Conservation (phyloP, 2,888 invertebrate species). For the Alsophila aescularia region DNA sequence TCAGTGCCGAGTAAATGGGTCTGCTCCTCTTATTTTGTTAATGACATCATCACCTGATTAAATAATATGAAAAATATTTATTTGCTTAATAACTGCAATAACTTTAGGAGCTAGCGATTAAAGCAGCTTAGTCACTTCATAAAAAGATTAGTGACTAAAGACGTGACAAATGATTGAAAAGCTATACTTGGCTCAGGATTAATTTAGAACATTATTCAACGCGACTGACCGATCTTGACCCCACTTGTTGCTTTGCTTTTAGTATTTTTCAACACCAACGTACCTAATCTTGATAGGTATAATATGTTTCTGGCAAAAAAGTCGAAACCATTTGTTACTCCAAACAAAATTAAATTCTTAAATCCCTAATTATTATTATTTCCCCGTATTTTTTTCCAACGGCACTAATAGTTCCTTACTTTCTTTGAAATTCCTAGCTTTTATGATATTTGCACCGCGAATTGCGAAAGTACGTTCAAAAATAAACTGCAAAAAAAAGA, state of each 20-base stretch:
- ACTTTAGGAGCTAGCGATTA: not conserved
- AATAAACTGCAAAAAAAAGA: too few species aligned
- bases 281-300: not conserved
- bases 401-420: too few species aligned
- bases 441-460: too few species aligned
- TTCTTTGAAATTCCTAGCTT: too few species aligned
- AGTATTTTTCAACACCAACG: not conserved
- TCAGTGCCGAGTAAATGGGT: not conserved
- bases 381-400: too few species aligned
- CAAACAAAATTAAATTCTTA: too few species aligned
- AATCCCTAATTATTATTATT: too few species aligned
- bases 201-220: conserved; percentile 41
- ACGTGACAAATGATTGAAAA: conserved; percentile 24
- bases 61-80: conserved; percentile 3
- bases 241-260: conserved; percentile 23
- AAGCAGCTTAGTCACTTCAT: conserved; percentile 19
- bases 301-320: too few species aligned
- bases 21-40: not conserved
- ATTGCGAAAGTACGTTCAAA: too few species aligned
- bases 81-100: conserved; percentile 5
- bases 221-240: conserved; percentile 46
- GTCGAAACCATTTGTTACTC: too few species aligned
- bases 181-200: conserved; percentile 25
- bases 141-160: conserved; percentile 17
- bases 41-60: conserved; percentile 17